A percentile compares a stretch with the other conserved stretches of the same genome.
Evolutionary conservation across 2,888 invertebrate genomes (phyloP).

Genomic region (Troides helena): DNA sequence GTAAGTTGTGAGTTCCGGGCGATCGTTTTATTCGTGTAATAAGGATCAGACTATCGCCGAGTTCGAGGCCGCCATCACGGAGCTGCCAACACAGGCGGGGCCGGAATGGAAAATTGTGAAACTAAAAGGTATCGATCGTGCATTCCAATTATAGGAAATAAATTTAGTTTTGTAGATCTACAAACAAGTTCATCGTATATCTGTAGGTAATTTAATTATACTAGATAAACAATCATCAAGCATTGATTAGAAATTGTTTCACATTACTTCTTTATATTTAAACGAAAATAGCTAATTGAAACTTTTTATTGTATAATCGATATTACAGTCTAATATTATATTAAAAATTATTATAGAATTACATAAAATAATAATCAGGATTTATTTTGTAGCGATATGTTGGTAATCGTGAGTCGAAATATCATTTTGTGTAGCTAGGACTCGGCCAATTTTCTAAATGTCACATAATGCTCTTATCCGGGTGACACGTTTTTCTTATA

Average conservation of each 20-base stretch:
- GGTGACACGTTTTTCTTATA: background rate
- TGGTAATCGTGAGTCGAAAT: background rate
- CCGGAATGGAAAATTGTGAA: slow-evolving; percentile 31
- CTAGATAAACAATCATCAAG: background rate
- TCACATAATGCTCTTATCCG: slow-evolving; percentile 11
- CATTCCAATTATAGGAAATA: slow-evolving; percentile 16
- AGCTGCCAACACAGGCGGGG: slow-evolving; percentile 36
- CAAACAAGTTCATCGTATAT: background rate
- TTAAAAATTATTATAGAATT: background rate
- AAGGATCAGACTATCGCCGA: slow-evolving; percentile 42
- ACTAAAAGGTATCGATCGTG: slow-evolving; percentile 31
- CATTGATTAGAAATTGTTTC: background rate
- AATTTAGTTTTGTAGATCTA: background rate
- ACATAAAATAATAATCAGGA: background rate
- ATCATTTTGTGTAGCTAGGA: slow-evolving; percentile 1
- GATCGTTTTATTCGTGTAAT: slow-evolving; percentile 51
- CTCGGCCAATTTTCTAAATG: slow-evolving; percentile 23
- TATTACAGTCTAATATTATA: background rate
- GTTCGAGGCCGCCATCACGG: slow-evolving; percentile 37
- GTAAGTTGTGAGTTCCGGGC: slow-evolving; percentile 38
- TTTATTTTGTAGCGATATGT: background rate
- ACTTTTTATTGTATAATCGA: background rate
- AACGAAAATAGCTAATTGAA: background rate
- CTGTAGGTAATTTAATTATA: background rate
- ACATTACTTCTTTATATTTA: background rate